These are phyloP conservation scores for Ranitomeya imitator DNA, from an alignment of 2,113 vertebrate species.

Conservation along the genomic window DNA sequence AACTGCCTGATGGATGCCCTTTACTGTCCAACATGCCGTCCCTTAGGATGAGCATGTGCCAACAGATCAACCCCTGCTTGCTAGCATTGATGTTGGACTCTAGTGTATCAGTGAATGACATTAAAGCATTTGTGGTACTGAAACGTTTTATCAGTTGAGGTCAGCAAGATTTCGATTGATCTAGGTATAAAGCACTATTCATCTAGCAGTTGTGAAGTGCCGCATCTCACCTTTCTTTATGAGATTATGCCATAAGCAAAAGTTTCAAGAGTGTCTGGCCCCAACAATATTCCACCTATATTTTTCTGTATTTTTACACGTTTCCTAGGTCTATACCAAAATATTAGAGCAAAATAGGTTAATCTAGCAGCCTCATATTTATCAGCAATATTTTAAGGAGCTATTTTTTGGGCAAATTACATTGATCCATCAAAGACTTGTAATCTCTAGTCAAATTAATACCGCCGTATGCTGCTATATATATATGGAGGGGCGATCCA, in stretches of 20 bases:
- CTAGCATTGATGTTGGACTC: neutral
- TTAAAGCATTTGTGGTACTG: neutral
- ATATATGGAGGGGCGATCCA: too few relatives aligned
- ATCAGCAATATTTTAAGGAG: too few relatives aligned
- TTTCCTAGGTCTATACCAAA: too few relatives aligned
- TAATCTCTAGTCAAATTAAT: too few relatives aligned
- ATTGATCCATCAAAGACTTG: too few relatives aligned
- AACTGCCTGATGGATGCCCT: conserved; percentile 19
- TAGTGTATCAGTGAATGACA: conserved; percentile 25
- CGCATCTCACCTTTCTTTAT: too few relatives aligned
- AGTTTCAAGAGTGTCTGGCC: neutral
- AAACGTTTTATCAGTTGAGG: conserved; percentile 14
- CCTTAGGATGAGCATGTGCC: conserved; percentile 12
- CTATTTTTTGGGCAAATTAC: too few relatives aligned
- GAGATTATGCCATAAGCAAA: neutral
- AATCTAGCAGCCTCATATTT: too few relatives aligned
- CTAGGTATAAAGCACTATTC: neutral
- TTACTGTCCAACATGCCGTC: conserved; percentile 31
- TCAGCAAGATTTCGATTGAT: neutral
- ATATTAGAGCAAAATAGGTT: too few relatives aligned
- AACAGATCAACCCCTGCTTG: neutral
- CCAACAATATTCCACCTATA: too few relatives aligned
- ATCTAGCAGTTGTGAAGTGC: neutral
- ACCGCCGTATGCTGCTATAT: too few relatives aligned
- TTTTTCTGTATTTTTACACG: too few relatives aligned